These are phyloP conservation scores for Rhinolophus sinicus DNA, from an alignment of 2,113 vertebrate species.

Conservation along the genomic window DNA sequence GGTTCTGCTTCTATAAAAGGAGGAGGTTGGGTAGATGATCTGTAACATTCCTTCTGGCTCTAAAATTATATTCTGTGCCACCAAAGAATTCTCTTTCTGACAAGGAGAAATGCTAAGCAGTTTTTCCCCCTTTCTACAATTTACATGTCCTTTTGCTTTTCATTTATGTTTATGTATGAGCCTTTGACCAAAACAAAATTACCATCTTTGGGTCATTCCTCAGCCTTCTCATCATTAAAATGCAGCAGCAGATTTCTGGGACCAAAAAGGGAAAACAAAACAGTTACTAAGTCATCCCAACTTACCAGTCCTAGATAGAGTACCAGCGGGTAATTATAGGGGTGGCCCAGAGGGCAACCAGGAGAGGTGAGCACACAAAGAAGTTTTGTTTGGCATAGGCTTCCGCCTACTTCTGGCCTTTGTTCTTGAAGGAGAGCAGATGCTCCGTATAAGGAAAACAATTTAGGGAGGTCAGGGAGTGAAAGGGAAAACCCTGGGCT, in stretches of 20 bases:
- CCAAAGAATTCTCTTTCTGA: slow-evolving; percentile 50
- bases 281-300: background rate
- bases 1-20: background rate
- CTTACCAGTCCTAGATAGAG: background rate
- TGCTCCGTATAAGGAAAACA: background rate
- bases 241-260: slow-evolving; percentile 16
- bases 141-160: slow-evolving; percentile 57
- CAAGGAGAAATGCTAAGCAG: slow-evolving; percentile 37
- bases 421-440: background rate
- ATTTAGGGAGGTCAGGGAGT: background rate
- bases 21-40: background rate
- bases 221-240: slow-evolving; percentile 55
- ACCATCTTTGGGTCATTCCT: slow-evolving; percentile 48
- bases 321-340: background rate
- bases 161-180: slow-evolving; percentile 70
- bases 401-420: background rate
- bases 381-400: background rate
- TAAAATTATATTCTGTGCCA: background rate
- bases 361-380: background rate
- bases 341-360: background rate
- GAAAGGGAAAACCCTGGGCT: background rate
- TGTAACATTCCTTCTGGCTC: background rate
- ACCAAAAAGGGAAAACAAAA: background rate
- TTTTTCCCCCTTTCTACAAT: background rate
- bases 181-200: slow-evolving; percentile 73